Percentiles rank a stretch among this genome's conserved stretches.
These are phyloP conservation scores for Portunus trituberculatus DNA, from an alignment of 1,140 invertebrate species.

Conservation along the genomic window DNA sequence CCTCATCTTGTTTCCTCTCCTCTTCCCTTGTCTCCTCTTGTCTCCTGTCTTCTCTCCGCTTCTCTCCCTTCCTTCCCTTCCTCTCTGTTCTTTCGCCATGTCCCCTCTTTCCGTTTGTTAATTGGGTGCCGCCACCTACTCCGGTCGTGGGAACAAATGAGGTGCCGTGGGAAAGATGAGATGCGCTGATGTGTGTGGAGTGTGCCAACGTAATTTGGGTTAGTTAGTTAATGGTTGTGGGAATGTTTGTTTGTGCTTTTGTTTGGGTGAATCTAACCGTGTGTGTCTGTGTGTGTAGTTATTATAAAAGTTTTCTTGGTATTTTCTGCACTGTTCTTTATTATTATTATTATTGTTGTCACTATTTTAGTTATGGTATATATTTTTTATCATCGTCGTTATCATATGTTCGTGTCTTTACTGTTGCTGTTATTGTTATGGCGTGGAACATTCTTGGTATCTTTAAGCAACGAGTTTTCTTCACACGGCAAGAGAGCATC, in stretches of 20 bases:
- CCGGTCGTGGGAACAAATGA: no score
- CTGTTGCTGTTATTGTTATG: not conserved
- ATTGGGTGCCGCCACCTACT: no score
- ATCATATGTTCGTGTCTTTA: not conserved
- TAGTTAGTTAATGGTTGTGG: not conserved
- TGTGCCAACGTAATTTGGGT: no score
- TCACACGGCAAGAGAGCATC: not conserved
- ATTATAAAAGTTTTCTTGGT: not conserved
- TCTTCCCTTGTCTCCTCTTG: not conserved
- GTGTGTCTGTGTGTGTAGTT: conserved; percentile 24
- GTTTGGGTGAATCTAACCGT: not conserved
- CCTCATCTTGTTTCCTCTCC: not conserved
- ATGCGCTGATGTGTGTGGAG: not conserved
- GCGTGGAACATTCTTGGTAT: not conserved
- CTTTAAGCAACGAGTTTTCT: not conserved
- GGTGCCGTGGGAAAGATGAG: no score
- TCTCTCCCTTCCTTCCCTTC: not conserved
- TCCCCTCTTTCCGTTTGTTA: not conserved
- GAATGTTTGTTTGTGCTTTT: conserved; percentile 12
- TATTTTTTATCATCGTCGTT: not conserved
- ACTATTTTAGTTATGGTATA: not conserved
- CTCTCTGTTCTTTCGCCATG: not conserved
- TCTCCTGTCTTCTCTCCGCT: not conserved
- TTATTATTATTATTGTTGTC: not conserved
- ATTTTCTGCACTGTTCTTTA: no score